Percentiles rank a stretch among this genome's conserved stretches.
Evolutionary conservation across 2,113 vertebrate genomes (phyloP).

Genomic region (Ceratotherium simum): DNA sequence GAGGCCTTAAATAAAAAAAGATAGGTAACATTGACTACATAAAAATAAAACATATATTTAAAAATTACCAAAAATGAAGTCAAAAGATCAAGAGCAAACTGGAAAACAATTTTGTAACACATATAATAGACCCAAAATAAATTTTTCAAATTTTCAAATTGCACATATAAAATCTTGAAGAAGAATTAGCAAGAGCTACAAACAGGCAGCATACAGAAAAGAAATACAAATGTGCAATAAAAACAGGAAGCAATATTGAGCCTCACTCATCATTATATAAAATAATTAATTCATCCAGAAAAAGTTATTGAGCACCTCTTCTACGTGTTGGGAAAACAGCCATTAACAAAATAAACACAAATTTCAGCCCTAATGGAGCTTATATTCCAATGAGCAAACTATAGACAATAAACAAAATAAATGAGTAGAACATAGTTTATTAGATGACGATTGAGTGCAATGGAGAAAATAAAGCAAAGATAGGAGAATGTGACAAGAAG

Average conservation of each 20-base stretch:
- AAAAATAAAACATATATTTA: neutral
- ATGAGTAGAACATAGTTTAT: neutral
- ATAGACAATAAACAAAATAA: slow-evolving; percentile 18
- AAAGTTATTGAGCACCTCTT: neutral
- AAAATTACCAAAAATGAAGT: neutral
- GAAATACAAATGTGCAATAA: neutral
- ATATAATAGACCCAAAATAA: neutral
- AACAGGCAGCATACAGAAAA: neutral
- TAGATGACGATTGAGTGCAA: neutral
- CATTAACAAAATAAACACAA: slow-evolving; percentile 33
- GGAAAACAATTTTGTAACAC: neutral
- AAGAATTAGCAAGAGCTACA: neutral
- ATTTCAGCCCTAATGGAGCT: neutral
- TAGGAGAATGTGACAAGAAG: neutral
- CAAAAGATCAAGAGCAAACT: neutral
- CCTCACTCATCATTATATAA: neutral
- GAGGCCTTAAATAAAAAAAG: neutral
- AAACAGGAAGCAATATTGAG: neutral
- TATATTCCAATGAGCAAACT: neutral
- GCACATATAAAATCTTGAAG: neutral
- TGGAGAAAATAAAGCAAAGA: neutral
- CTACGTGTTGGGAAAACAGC: neutral
- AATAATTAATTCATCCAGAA: neutral
- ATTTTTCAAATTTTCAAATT: neutral
- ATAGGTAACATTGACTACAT: neutral